These are phyloP conservation scores for Leptothorax acervorum DNA, from an alignment of 2,888 invertebrate genomes.

Conservation along the genomic window DNA sequence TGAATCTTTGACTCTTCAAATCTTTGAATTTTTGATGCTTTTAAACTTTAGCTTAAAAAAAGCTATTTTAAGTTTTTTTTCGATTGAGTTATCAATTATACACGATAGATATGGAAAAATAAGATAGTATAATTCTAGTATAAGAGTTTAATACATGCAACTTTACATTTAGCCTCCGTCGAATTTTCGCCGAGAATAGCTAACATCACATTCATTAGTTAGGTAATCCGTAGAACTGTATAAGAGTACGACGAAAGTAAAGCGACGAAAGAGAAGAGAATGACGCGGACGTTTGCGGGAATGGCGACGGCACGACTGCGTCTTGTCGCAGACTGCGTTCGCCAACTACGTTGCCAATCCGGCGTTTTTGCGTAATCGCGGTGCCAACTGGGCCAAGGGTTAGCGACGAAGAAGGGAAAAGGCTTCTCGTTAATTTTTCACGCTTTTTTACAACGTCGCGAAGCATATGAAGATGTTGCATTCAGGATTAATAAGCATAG, in stretches of 20 bases:
- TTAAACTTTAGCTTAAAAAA: neutral
- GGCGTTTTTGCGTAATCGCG: conserved; percentile 62
- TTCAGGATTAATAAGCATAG: neutral
- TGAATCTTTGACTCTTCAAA: neutral
- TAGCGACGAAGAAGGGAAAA: conserved; percentile 33
- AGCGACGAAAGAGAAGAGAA: conserved; percentile 26
- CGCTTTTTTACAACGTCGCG: neutral
- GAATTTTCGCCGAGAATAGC: neutral
- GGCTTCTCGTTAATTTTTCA: conserved; percentile 29
- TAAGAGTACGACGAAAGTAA: conserved; percentile 10
- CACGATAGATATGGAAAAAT: neutral
- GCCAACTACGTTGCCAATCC: conserved; percentile 71
- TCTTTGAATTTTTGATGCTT: neutral
- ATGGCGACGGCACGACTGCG: conserved; percentile 64
- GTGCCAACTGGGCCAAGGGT: conserved; percentile 73
- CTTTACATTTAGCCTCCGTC: neutral
- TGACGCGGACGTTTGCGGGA: conserved; percentile 39
- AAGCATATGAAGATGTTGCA: neutral
- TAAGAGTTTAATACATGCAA: neutral
- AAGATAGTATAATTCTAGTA: neutral
- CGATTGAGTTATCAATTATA: neutral
- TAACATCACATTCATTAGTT: conserved; percentile 14
- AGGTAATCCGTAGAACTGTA: neutral
- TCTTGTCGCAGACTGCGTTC: conserved; percentile 50
- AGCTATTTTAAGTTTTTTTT: neutral